These are phyloP conservation scores for Cistogaster globosa DNA, from an alignment of 2,888 invertebrate species.

Conservation along the genomic window DNA sequence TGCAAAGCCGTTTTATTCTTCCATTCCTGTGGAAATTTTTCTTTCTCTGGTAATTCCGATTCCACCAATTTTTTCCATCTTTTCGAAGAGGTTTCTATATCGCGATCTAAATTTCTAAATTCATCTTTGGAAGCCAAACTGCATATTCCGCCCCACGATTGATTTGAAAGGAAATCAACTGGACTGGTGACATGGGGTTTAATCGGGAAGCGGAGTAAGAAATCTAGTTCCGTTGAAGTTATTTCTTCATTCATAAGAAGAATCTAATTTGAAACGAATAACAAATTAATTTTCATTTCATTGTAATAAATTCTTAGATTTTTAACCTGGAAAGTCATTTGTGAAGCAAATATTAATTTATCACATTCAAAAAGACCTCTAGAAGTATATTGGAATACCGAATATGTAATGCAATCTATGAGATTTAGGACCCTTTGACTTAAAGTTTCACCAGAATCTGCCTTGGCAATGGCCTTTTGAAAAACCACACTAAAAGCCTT, in stretches of 20 bases:
- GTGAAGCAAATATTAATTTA: conserved; percentile 97
- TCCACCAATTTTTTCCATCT: conserved; percentile 99
- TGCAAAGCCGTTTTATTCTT: conserved; percentile 97
- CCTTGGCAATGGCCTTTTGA: conserved; percentile 96
- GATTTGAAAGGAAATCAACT: conserved; percentile 96
- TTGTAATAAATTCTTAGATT: not conserved
- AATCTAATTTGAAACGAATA: conserved; percentile 85
- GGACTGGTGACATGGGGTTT: conserved; percentile 96
- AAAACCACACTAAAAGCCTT: conserved; percentile 98
- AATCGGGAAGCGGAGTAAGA: conserved; percentile 95
- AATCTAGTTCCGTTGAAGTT: conserved; percentile 92
- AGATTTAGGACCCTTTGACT: conserved; percentile 91
- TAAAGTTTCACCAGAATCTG: conserved; percentile 92
- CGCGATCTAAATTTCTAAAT: conserved; percentile 95
- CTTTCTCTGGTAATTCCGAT: conserved; percentile 96
- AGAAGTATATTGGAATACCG: conserved; percentile 97
- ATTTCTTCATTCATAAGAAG: conserved; percentile 94
- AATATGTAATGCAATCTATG: conserved; percentile 96
- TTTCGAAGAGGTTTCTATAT: conserved; percentile 98
- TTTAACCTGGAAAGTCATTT: conserved; percentile 96
- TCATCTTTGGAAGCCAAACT: conserved; percentile 95
- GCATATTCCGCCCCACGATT: conserved; percentile 97
- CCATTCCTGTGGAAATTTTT: conserved; percentile 99
- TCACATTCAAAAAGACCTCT: conserved; percentile 97
- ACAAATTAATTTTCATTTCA: not conserved